These are phyloP conservation scores for Helarctos malayanus DNA, from an alignment of 2,797 vertebrate genomes.

Conservation along the genomic window DNA sequence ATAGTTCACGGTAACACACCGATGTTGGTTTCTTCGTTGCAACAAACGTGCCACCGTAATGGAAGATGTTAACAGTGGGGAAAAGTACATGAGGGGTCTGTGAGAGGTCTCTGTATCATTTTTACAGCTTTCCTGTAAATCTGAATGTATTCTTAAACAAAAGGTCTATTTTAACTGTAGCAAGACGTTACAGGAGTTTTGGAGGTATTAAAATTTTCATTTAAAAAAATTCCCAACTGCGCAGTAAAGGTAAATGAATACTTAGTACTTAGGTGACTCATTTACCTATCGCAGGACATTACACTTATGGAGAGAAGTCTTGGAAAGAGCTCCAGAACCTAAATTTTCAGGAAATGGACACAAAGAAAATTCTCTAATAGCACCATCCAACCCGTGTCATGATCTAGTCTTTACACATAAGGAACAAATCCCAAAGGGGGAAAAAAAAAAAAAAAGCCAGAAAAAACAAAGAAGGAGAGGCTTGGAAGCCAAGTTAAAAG, in stretches of 20 bases:
- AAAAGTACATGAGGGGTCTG: fast-evolving
- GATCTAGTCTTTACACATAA: background rate
- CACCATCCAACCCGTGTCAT: background rate
- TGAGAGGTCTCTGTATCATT: background rate
- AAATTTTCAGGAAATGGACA: constrained; percentile 4
- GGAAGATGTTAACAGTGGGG: background rate
- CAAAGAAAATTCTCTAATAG: background rate
- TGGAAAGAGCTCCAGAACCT: background rate
- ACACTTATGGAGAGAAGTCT: background rate
- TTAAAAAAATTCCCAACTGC: background rate
- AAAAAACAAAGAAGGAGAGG: background rate
- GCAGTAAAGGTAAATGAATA: background rate
- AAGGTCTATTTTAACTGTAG: constrained; percentile 29
- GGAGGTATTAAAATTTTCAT: background rate
- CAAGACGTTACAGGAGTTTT: background rate
- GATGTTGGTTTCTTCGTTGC: background rate
- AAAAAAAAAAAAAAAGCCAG: background rate
- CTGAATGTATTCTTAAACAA: background rate
- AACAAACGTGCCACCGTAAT: background rate
- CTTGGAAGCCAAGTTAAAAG: background rate
- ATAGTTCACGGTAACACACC: background rate
- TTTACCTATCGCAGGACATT: background rate
- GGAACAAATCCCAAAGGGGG: background rate
- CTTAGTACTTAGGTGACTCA: background rate
- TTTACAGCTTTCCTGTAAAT: background rate